These are phyloP conservation scores for Corythoichthys haematopterus DNA, from an alignment of 2,113 vertebrate genomes.

Conservation along the genomic window DNA sequence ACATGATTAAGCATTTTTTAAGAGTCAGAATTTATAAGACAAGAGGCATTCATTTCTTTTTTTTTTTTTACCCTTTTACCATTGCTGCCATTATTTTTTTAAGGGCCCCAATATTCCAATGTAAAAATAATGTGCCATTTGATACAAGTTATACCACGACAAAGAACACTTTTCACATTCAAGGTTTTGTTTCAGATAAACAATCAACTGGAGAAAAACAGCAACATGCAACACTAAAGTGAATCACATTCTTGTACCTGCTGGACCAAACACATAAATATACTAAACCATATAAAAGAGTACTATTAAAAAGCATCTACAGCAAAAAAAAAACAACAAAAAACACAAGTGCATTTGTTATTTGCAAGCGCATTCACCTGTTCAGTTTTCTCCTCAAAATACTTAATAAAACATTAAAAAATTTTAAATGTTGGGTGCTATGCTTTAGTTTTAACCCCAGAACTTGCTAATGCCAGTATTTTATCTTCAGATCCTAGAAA, in stretches of 20 bases:
- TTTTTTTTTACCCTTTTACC: not conserved
- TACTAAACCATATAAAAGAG: conserved; percentile 44
- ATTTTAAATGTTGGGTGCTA: conserved; percentile 23
- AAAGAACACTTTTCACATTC: not conserved
- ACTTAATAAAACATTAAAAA: not conserved
- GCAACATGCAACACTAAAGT: not conserved
- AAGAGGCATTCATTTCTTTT: not conserved
- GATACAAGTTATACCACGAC: not conserved
- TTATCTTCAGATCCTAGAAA: conserved; percentile 90
- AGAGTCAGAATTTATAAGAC: not conserved
- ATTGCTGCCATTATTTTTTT: not conserved
- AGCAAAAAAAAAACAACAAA: conserved; percentile 17
- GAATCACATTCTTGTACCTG: conserved; percentile 29
- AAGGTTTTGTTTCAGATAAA: not conserved
- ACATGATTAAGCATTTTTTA: not conserved
- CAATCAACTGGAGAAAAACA: conserved; percentile 13
- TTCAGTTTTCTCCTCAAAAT: not conserved
- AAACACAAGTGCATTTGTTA: conserved; percentile 27
- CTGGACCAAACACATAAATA: conserved; percentile 37
- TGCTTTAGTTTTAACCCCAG: conserved; percentile 85
- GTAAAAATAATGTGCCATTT: not conserved
- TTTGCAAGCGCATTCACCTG: conserved; percentile 17
- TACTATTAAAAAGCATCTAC: conserved; percentile 42
- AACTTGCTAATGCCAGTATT: conserved; percentile 91
- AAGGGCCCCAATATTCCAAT: not conserved